These are phyloP conservation scores for Sebastes dallii DNA, from an alignment of 2,797 vertebrate genomes.

Conservation along the genomic window DNA sequence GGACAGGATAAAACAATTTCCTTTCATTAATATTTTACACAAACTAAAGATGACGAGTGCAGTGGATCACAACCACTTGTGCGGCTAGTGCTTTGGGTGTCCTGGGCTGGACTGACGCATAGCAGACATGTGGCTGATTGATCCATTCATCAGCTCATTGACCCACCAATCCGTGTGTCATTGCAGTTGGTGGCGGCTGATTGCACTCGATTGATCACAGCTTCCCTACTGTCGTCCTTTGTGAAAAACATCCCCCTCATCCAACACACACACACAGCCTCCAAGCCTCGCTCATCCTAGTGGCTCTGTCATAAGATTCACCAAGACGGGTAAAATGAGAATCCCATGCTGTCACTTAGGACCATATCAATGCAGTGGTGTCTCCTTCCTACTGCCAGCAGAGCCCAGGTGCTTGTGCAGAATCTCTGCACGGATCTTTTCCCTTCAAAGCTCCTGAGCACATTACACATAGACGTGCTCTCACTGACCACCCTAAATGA, in stretches of 20 bases:
- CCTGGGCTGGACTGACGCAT: neutral
- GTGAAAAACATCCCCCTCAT: slow-evolving; percentile 30
- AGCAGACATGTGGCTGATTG: slow-evolving; percentile 50
- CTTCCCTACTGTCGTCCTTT: slow-evolving; percentile 24
- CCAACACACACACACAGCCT: neutral
- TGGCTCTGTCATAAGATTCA: slow-evolving; percentile 39
- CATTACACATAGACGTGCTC: slow-evolving; percentile 55
- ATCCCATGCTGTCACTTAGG: slow-evolving; percentile 64
- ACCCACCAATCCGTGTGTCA: slow-evolving; percentile 62
- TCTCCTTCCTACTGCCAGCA: slow-evolving; percentile 19
- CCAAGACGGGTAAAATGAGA: slow-evolving; percentile 55
- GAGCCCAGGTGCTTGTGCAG: slow-evolving; percentile 50
- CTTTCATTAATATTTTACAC: neutral
- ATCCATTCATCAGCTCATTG: slow-evolving; percentile 57
- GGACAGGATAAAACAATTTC: neutral
- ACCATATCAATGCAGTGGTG: slow-evolving; percentile 29
- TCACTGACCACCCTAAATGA: slow-evolving; percentile 60
- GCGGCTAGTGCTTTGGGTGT: neutral
- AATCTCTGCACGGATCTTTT: slow-evolving; percentile 29
- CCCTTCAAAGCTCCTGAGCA: slow-evolving; percentile 59
- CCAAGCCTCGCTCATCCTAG: neutral
- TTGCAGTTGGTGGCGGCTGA: slow-evolving; percentile 48
- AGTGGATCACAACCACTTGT: neutral
- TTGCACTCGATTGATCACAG: slow-evolving; percentile 65
- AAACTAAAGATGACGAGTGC: neutral